phyloP scores from a whole-genome alignment of 2,797 vertebrate species.

The Sylvia borin region DNA sequence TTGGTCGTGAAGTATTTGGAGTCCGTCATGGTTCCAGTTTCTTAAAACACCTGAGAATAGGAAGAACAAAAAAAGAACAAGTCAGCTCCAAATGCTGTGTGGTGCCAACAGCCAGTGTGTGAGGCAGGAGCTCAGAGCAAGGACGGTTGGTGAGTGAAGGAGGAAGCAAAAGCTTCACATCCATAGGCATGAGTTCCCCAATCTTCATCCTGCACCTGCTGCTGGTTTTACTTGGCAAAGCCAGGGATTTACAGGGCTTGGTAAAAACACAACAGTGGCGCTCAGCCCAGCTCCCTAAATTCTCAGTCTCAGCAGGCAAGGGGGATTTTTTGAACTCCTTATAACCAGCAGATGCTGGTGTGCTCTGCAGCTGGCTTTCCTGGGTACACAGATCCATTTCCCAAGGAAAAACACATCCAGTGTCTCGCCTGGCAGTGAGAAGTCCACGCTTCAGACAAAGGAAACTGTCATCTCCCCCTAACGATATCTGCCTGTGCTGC shows the following conservation, averaged over 20 bases:
- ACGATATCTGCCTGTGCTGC: background rate
- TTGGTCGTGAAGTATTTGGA: conserved; percentile 99
- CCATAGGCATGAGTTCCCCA: background rate
- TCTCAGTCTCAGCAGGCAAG: background rate
- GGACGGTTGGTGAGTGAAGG: rapidly evolving
- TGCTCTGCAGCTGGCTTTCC: background rate
- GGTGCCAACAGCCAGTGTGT: background rate
- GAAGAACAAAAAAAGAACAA: background rate
- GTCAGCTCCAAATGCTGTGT: background rate
- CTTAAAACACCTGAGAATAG: conserved; percentile 73
- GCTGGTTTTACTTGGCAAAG: background rate
- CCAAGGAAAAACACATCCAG: background rate
- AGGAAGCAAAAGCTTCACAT: background rate
- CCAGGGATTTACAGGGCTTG: background rate
- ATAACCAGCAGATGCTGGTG: background rate
- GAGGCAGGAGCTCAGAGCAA: background rate
- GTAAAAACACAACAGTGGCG: background rate
- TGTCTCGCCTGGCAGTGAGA: background rate
- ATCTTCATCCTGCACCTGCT: background rate
- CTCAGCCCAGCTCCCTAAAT: background rate
- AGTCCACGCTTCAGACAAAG: conserved; percentile 21
- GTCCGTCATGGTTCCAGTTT: conserved; percentile 90
- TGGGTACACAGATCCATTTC: background rate
- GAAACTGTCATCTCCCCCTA: conserved; percentile 47
- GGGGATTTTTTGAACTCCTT: background rate